Conservation (phyloP, 64 coral and sea anemone species). For the Actinia equina region DNA sequence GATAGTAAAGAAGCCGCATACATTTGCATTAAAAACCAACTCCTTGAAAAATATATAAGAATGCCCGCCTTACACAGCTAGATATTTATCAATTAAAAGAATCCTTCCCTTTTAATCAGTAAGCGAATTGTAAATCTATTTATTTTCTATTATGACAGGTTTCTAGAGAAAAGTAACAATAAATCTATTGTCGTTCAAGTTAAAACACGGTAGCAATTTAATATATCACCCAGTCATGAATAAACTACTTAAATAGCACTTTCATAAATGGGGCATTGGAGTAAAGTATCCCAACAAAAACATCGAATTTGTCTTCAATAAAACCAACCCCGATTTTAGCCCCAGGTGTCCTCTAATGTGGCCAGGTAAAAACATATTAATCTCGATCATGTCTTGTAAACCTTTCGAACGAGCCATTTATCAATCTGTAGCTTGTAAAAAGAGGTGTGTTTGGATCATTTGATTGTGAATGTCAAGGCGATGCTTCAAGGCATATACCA, state of each 20-base stretch:
- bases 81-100: not conserved
- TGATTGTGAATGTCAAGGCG: not conserved
- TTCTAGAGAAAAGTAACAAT: not conserved
- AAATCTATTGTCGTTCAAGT: not conserved
- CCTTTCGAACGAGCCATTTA: not conserved
- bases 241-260: not conserved
- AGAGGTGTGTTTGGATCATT: not conserved
- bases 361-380: not conserved
- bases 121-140: not conserved
- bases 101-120: not conserved
- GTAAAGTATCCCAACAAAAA: not conserved
- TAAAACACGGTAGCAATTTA: not conserved
- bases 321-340: not conserved
- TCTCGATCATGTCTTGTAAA: not conserved
- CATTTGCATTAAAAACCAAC: not conserved
- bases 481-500: not conserved
- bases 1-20: not conserved
- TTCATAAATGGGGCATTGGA: not conserved
- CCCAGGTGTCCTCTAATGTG: not conserved
- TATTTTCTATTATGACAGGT: not conserved
- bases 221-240: not conserved
- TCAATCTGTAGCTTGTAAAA: conserved; percentile 3
- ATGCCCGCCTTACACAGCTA: not conserved
- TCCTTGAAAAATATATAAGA: not conserved
- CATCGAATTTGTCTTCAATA: not conserved